A percentile compares a stretch with the other conserved stretches of the same genome.
These are phyloP conservation scores for Ptilodon capucinus DNA, from an alignment of 2,888 invertebrate species.

Conservation along the genomic window DNA sequence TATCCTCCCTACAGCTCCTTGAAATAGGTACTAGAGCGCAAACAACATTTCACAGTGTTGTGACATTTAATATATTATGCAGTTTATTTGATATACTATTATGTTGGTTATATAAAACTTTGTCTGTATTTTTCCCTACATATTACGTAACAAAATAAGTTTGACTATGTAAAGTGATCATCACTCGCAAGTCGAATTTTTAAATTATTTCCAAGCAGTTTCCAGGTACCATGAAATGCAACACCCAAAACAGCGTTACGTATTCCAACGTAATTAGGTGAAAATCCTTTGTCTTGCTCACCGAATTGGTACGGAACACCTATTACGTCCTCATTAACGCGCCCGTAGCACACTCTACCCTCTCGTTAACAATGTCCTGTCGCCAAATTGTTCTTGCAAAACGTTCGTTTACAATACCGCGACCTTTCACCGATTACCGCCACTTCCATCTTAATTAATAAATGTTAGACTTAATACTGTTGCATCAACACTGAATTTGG, in stretches of 20 bases:
- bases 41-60: background rate
- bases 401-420: constrained; percentile 46
- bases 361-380: constrained; percentile 63
- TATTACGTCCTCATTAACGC: constrained; percentile 70
- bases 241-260: background rate
- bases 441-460: background rate
- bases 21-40: background rate
- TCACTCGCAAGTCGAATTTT: too few species aligned
- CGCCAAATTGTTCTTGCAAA: constrained; percentile 58
- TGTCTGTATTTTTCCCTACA: background rate
- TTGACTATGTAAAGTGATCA: background rate
- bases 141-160: background rate
- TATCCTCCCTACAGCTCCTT: background rate
- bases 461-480: background rate
- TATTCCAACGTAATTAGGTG: constrained; percentile 29
- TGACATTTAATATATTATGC: background rate
- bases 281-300: background rate
- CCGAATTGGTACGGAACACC: constrained; percentile 53
- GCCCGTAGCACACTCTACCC: constrained; percentile 58
- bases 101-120: background rate
- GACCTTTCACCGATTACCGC: background rate
- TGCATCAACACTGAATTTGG: background rate
- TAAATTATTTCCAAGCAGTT: too few species aligned
- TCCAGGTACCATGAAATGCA: too few species aligned
- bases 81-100: background rate